These are phyloP conservation scores for Notarius lentiginosus DNA, from an alignment of 2,113 vertebrate genomes.

Conservation along the genomic window DNA sequence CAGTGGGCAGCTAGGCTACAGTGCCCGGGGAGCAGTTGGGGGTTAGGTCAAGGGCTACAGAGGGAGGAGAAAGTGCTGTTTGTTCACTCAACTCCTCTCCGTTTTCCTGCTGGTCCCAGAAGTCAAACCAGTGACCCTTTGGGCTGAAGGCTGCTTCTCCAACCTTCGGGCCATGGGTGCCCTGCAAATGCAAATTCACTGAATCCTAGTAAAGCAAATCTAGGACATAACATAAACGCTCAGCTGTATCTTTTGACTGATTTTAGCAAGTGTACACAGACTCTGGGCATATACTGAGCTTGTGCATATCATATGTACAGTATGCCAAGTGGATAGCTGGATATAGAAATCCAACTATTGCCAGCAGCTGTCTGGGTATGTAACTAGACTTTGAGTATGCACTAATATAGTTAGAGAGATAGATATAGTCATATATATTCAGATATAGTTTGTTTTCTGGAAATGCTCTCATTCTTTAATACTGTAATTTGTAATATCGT, in stretches of 20 bases:
- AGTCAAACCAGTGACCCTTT: too few relatives aligned
- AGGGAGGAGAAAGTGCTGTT: too few relatives aligned
- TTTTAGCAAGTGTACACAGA: neutral
- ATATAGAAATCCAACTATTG: slow-evolving; percentile 16
- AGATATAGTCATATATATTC: too few relatives aligned
- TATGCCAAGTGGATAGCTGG: slow-evolving; percentile 16
- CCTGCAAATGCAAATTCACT: neutral
- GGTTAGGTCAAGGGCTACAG: too few relatives aligned
- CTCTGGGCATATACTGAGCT: neutral
- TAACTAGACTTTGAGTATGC: neutral
- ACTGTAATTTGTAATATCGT: neutral
- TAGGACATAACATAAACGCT: neutral
- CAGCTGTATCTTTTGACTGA: neutral
- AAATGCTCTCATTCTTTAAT: neutral
- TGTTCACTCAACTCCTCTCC: too few relatives aligned
- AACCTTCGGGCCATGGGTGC: too few relatives aligned
- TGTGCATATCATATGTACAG: too few relatives aligned
- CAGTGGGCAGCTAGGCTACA: too few relatives aligned
- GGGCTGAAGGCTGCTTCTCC: too few relatives aligned
- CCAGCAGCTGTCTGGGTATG: slow-evolving; percentile 10
- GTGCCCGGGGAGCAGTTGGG: too few relatives aligned
- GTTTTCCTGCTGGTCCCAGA: too few relatives aligned
- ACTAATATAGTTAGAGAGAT: too few relatives aligned
- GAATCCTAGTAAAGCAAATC: neutral
- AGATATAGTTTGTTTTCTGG: neutral